Evolutionary conservation across 2,797 vertebrate genomes (phyloP), one percentile per base, ranked within the genome.

Genomic region (Aotus griseimembra): DNA sequence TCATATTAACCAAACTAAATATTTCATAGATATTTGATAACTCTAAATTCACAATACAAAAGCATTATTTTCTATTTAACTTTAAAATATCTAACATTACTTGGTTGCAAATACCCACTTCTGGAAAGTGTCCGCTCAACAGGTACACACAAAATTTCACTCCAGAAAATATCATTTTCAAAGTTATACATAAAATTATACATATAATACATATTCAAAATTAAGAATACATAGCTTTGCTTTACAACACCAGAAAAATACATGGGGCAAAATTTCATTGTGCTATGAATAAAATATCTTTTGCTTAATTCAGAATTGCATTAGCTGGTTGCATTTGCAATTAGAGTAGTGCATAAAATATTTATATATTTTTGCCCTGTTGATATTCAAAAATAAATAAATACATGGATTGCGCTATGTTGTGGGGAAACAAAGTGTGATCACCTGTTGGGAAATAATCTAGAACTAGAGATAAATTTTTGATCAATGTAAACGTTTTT

Each of bases 401-500:
- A 36, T 73, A 33, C 2, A 52, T 58, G 84, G 52, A 1, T 33
- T 90, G 9, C 2, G 48, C 90, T 33, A 10, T 26, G 83, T 2
- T 17, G 13, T 72, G 1, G 24, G 19, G 0, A 96, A 95, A 61
- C 92, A 3, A 96, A 94, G n/a, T 76, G 44, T 46, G 72, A 96
- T 82, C 48, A 70, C 70, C 1, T 28, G 55, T 93, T 9, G 3
- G 9, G 0, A 0, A 81, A 57, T 87, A 96, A 55, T 85, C 55
- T 95, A 72, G 9, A 75, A 90, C 1, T 15, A 89, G 9, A 90
- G 52, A 55, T 75, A 87, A 76, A 72, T 61, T 94, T 95, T 44
- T 86, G 30, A 96, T 91, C 92, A 94, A 88, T 6, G 8, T 76
- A 87, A 86, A 33, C 67, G 61, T 94, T 96, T 98, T 24, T 61